Conservation (phyloP, 1,140 invertebrate species). For the Bombus huntii region DNA sequence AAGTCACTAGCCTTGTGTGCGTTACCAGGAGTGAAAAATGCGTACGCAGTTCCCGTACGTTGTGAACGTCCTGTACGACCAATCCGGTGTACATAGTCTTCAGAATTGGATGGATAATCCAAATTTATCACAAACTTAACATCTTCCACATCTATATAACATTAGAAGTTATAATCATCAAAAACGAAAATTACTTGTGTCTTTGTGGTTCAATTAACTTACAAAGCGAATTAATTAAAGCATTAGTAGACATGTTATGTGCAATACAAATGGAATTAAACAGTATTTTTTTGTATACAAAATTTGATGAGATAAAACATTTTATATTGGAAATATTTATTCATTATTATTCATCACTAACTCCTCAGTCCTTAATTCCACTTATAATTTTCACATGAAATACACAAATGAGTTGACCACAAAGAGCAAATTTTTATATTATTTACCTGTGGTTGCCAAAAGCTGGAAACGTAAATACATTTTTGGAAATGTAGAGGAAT, state of each 20-base stretch:
- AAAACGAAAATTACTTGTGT: slow-evolving; percentile 70
- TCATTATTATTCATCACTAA: not conserved
- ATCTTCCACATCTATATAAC: slow-evolving; percentile 91
- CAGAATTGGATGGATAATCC: slow-evolving; percentile 94
- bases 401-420: slow-evolving; percentile 76
- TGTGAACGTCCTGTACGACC: slow-evolving; percentile 93
- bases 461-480: slow-evolving; percentile 82
- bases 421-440: slow-evolving; percentile 80
- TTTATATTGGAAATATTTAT: slow-evolving; percentile 15
- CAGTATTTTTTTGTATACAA: not conserved
- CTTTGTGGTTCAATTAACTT: slow-evolving; percentile 80
- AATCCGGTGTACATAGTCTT: slow-evolving; percentile 96
- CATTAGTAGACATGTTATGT: slow-evolving; percentile 47
- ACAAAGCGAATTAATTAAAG: slow-evolving; percentile 72
- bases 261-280: slow-evolving; percentile 64
- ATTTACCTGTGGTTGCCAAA: slow-evolving; percentile 80
- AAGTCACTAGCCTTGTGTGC: slow-evolving; percentile 89
- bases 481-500: slow-evolving; percentile 83
- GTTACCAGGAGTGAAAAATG: slow-evolving; percentile 92
- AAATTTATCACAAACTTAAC: slow-evolving; percentile 97
- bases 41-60: slow-evolving; percentile 93
- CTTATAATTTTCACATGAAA: slow-evolving; percentile 63
- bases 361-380: slow-evolving; percentile 53
- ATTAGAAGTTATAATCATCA: slow-evolving; percentile 58
- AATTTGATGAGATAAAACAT: not conserved